These are phyloP conservation scores for Tipula confusa DNA, from an alignment of 2,888 invertebrate species.

Conservation along the genomic window DNA sequence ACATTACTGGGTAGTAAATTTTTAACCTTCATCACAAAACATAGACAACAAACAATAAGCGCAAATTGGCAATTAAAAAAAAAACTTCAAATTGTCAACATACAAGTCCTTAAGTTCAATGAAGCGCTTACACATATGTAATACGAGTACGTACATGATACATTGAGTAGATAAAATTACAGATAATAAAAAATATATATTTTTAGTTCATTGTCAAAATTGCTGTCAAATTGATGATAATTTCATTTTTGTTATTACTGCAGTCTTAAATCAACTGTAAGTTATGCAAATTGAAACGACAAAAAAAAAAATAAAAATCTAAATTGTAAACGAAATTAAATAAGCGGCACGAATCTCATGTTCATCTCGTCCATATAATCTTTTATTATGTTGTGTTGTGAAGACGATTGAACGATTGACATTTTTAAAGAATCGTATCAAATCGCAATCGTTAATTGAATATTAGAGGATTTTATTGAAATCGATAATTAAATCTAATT, in stretches of 20 bases:
- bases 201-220: conserved; percentile 7
- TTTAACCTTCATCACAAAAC: background rate
- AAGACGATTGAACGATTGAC: background rate
- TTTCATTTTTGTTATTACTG: background rate
- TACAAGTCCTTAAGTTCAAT: background rate
- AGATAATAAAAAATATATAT: background rate
- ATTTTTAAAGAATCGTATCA: background rate
- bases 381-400: too few relatives aligned
- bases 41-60: background rate
- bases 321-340: too few relatives aligned
- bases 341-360: background rate
- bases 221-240: background rate
- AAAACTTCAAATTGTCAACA: background rate
- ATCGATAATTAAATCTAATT: background rate
- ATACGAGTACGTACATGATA: background rate
- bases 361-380: background rate
- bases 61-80: background rate
- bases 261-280: background rate
- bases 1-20: background rate
- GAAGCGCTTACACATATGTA: background rate
- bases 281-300: too few relatives aligned
- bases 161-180: background rate
- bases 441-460: background rate
- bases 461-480: background rate
- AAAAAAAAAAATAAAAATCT: too few relatives aligned